phyloP scores from a whole-genome alignment of 64 coral and sea anemone genomes.

The Hydrozoanthus tunicans region DNA sequence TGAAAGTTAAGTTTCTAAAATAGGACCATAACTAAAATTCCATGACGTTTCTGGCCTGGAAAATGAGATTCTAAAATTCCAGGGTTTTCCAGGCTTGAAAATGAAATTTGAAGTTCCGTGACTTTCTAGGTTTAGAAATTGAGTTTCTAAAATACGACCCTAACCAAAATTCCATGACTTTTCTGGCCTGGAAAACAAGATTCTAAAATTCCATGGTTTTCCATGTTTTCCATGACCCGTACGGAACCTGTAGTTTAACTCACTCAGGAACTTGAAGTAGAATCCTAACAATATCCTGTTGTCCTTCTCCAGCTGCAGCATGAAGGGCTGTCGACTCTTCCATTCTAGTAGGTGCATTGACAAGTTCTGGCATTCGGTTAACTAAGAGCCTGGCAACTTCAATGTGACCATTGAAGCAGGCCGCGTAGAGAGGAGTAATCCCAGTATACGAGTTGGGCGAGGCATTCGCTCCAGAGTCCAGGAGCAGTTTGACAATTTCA shows the following conservation, averaged over 20 bases:
- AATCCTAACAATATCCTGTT: slow-evolving; percentile 70
- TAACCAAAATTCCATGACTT: too few species aligned
- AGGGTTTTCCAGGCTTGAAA: too few species aligned
- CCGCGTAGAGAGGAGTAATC: slow-evolving; percentile 91
- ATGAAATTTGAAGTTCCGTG: too few species aligned
- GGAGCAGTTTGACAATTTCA: slow-evolving; percentile 78
- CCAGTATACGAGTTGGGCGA: slow-evolving; percentile 77
- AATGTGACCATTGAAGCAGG: slow-evolving; percentile 72
- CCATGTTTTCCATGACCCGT: too few species aligned
- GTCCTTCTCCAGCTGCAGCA: slow-evolving; percentile 80
- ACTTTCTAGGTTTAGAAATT: too few species aligned
- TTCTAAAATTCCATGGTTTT: too few species aligned
- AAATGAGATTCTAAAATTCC: too few species aligned
- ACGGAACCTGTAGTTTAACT: neutral
- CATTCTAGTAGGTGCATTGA: slow-evolving; percentile 75
- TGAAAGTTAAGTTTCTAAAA: too few species aligned
- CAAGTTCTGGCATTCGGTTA: slow-evolving; percentile 65
- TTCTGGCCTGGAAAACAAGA: too few species aligned
- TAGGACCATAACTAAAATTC: too few species aligned
- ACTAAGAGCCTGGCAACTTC: slow-evolving; percentile 75
- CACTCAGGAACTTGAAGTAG: slow-evolving; percentile 82
- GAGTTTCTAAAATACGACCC: too few species aligned
- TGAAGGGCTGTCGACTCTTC: slow-evolving; percentile 79
- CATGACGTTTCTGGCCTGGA: too few species aligned
- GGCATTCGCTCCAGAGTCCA: slow-evolving; percentile 69